These are phyloP conservation scores for Hydrocynus forskahlii DNA, from an alignment of 2,797 vertebrate genomes.

Conservation along the genomic window DNA sequence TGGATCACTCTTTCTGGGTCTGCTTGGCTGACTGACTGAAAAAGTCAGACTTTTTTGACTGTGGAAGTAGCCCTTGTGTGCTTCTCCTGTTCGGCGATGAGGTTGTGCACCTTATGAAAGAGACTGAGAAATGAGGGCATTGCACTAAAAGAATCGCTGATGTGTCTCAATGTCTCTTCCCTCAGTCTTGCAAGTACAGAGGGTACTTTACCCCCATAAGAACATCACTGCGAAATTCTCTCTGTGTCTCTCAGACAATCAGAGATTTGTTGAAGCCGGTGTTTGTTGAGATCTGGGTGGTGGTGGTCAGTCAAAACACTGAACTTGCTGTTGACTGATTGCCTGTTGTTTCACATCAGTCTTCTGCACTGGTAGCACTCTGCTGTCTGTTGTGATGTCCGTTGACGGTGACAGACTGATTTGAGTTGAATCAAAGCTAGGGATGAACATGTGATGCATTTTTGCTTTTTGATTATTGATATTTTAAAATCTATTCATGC, in stretches of 20 bases:
- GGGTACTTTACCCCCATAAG: conserved; percentile 24
- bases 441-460: background rate
- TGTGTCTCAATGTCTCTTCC: conserved; percentile 27
- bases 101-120: conserved; percentile 47
- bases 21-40: background rate
- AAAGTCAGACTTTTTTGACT: conserved; percentile 32
- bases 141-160: conserved; percentile 41
- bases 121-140: conserved; percentile 52
- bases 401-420: background rate
- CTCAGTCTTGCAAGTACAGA: conserved; percentile 12
- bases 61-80: conserved; percentile 25
- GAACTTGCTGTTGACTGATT: background rate
- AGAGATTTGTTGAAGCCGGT: background rate
- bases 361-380: background rate
- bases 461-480: background rate
- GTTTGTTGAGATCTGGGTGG: conserved; percentile 3
- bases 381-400: background rate
- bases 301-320: background rate
- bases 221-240: background rate
- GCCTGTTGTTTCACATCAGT: background rate
- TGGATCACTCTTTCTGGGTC: background rate
- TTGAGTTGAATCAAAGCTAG: background rate
- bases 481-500: too few relatives aligned
- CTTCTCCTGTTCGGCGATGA: conserved; percentile 3
- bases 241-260: background rate